A percentile compares a stretch with the other conserved stretches of the same genome.
Conservation (phyloP, 53 echinoderm and acorn worm species). For the Luidia sarsii region DNA sequence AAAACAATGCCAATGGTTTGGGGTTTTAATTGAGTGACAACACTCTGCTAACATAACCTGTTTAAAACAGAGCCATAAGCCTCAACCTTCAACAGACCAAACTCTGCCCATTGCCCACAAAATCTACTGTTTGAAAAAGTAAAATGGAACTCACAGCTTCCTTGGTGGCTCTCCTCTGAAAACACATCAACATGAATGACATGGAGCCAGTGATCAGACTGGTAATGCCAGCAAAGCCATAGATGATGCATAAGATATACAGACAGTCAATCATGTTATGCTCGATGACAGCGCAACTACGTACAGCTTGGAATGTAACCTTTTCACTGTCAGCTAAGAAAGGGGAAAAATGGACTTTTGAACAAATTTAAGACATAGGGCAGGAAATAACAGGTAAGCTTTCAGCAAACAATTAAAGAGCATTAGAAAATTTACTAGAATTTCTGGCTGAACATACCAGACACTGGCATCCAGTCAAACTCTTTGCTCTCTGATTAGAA, state of each 20-base stretch:
- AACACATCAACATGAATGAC: slow-evolving; percentile 66
- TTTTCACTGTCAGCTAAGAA: slow-evolving; percentile 59
- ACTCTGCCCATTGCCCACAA: no score
- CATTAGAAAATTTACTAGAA: no score
- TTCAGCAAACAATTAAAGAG: no score
- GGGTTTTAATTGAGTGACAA: no score
- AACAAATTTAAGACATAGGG: background rate
- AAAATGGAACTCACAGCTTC: slow-evolving; percentile 26
- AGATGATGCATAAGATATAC: slow-evolving; percentile 73
- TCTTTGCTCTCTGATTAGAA: no score
- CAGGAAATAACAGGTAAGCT: background rate
- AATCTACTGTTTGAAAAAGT: no score
- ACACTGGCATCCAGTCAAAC: no score
- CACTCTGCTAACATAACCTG: no score
- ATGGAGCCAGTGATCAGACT: slow-evolving; percentile 65
- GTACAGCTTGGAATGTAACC: slow-evolving; percentile 71
- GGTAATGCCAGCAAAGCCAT: slow-evolving; percentile 77
- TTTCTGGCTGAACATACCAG: no score
- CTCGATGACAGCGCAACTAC: slow-evolving; percentile 72
- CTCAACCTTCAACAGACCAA: background rate
- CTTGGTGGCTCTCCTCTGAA: slow-evolving; percentile 49
- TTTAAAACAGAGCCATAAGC: no score
- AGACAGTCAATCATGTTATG: slow-evolving; percentile 79
- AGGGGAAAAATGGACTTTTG: background rate
- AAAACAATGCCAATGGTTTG: no score